Base-by-base conservation (phyloP, 2,888 invertebrate genomes). In the Eulithis testata region DNA sequence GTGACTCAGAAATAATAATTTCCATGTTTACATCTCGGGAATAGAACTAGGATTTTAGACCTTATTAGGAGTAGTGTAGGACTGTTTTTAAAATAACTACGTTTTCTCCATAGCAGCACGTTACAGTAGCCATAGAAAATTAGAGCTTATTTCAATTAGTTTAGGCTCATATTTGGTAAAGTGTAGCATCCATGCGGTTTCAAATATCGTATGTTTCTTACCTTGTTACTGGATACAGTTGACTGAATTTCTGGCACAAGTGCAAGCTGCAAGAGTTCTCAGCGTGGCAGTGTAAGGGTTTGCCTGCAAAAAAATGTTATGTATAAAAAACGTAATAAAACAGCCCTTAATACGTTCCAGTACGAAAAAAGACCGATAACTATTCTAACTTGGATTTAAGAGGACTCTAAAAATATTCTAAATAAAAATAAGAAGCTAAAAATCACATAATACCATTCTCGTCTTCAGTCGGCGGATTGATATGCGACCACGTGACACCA, bases 201-300 rank as follows among this genome's bases (percentile, higher is more conserved):
- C 60, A 66, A 61, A 43, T 47, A 54, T 53, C 45, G 60, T 65
- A 72, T 68, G 65, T 68, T 76, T 69, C 84, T 87, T 75, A 93
- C 93, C 93, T 94, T 56, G 96, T 96, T 31, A 96, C 95, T 6
- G 97, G 97, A 87, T 97, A 97, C 55, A 97, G 90, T 76, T 96
- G 96, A 81, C 95, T 96, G 85, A 98, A 97, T 81, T 96, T 96
- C 88, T 98, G 98, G 70, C 97, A 96, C 74, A 98, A 90, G 87
- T 98, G 98, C 53, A 98, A 91, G 27, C 97, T 97, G 87, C 98
- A 98, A 6, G 95, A 95, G 70, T 94, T 94, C 57, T 91, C 94
- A 56, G 89, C 77, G 53, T 94, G 89, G 80, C 97, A 97, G 74
- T 94, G 94, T 47, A 96, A 93, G 12, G 94, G 94, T 73, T 94